Evolutionary conservation across 2,888 invertebrate species (phyloP), one percentile per base, ranked within the genome.

Genomic region (Tricholauxania praeusta): DNA sequence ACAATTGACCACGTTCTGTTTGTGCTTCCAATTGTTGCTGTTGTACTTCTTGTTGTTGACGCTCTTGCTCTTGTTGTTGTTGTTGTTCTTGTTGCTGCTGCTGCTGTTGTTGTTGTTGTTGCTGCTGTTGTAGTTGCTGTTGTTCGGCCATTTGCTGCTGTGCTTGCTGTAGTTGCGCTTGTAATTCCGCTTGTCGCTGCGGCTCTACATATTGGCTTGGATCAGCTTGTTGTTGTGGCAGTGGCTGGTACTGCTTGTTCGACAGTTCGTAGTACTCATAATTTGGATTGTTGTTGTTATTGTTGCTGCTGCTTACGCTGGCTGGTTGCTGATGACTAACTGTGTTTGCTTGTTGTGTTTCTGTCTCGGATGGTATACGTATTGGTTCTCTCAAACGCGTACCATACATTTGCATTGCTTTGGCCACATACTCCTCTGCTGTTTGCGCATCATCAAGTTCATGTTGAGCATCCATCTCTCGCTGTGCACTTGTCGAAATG

Each of bases 371-470:
- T 2, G 74, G 76, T 66, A 82, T 79, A 53, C 78, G 80, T 69
- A 82, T 80, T 2, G 82, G 82, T 64, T 82, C 83, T 48, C 79
- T 80, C 10, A 82, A 71, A 6, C 84, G 79, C 4, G 79, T 75
- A 62, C 84, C 83, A 73, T 85, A 86, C 79, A 85, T 73, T 75
- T 86, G 81, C 78, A 87, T 82, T 63, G 87, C 87, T 72, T 86
- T 87, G 17, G 82, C 82, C 72, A 87, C 87, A 75, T 87, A 87
- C 72, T 87, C 87, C 32, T 85, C 86, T 3, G 87, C 87, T 12
- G 87, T 83, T 74, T 83, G 81, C 1, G 84, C 79, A 39, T 86
- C 84, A 65, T 85, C 85, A 49, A 84, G 66, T 1, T 79, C 70
- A 14, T 53, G 67, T 63, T 71, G 71, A 47, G 75, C 65, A 12